Evolutionary conservation across 2,113 vertebrate genomes (phyloP), one percentile per base, ranked within the genome.

Genomic region (Eupsittula cactorum): DNA sequence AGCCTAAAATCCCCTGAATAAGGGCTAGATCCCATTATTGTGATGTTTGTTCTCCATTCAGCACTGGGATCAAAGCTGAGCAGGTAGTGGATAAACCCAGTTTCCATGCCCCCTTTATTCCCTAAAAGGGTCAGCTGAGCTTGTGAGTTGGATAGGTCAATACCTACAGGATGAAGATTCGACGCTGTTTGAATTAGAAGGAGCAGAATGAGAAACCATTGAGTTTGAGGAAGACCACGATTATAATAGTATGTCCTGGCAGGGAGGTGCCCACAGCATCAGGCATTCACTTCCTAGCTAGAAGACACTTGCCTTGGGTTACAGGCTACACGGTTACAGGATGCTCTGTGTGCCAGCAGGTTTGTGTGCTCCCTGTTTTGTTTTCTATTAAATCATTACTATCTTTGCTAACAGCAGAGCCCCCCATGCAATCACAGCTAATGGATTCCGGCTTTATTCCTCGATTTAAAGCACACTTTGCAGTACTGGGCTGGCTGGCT

Each of bases 391-490:
- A 93, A 91, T 81, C 59, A 90, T 95, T 95, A 82, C 78, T 85
- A 86, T 50, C 87, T 67, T 95, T 94, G 78, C 84, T 91, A 90
- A 79, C 63, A 95, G 91, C 77, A 86, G 62, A 94, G 84, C 63
- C 91, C 91, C 81, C 74, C 50, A 35, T 9, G 27, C 71, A 90
- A 79, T 94, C 84, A 80, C 71, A 86, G 86, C 79, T 95, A 95
- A 95, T 95, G 95, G 78, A 95, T 91, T 95, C 81, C 84, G 57
- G 86, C 90, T 94, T 92, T 92, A 96, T 92, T 90, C 75, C 71
- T 82, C 46, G 29, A 76, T 87, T 89, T 89, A 92, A 95, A 86
- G 37, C 60, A 49, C 1, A 1, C 64, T 74, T 77, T 0, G 5
- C 82, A 91, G 2, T 71, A 41, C 74, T 41, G 79, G 68, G 64